Evolutionary conservation across 2,113 vertebrate genomes (phyloP), one percentile per base, ranked within the genome.

Genomic region (Aix galericulata): DNA sequence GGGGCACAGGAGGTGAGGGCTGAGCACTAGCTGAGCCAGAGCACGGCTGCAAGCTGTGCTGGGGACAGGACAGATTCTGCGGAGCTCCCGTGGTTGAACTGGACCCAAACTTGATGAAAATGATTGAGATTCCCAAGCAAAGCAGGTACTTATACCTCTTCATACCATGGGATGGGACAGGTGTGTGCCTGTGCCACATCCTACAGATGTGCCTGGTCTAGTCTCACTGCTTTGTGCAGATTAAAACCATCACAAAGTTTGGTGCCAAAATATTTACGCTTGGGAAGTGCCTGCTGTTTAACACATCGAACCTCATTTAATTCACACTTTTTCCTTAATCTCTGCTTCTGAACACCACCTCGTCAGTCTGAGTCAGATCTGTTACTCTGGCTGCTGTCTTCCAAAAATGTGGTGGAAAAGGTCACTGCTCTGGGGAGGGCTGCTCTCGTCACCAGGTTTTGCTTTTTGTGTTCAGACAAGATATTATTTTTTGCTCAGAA

Each of bases 391-490:
- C 22, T 86, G 42, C 22, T 88, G 53, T 50, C 62, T 62, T 76
- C 86, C 67, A 66, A 42, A 88, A 76, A 11, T 0, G 6, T 4
- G 17, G 4, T 58, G 81, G 58, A 58, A 40, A 89, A 34, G 27
- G 58, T 0, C 0, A 16, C 60, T 44, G 69, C 0, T 10, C 44
- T 0, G 0, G 8, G 27, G 7, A 46, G 52, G 21, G 68, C 13
- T 0, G 0, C 58, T 38, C 55, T 20, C 17, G 5, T 63, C 6
- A 44, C 22, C 3, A 0, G 10, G 0, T 1, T 7, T 75, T 0
- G 0, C 5, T 74, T 64, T 64, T 12, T 31, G 25, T 38, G 7
- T 59, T 81, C 1, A 1, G 7, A 18, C 20, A 22, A 52, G 25
- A n/a, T 23, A 21, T 48, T 22, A 21, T 36, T 56, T 36, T 46